Evolutionary conservation across 64 coral and sea anemone species (phyloP).

Genomic region (Dendronephthya gigantea): DNA sequence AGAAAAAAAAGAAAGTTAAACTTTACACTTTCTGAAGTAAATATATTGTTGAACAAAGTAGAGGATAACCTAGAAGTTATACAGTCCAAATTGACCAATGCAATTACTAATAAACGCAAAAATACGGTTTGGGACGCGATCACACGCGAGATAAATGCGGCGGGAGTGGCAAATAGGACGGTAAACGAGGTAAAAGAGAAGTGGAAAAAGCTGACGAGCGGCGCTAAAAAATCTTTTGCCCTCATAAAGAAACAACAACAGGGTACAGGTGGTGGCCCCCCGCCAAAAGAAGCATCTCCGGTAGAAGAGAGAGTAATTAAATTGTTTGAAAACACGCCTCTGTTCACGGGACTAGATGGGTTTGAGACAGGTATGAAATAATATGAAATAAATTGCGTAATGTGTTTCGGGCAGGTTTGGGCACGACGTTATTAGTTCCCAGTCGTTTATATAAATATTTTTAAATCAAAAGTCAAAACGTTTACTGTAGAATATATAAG

Average conservation of each 20-base stretch:
- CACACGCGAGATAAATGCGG: neutral
- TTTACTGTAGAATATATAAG: too few species aligned
- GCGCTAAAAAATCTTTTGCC: neutral
- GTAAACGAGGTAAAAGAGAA: slow-evolving; percentile 1
- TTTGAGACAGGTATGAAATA: too few species aligned
- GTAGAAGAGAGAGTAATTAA: neutral
- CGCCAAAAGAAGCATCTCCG: neutral
- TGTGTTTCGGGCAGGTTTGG: neutral
- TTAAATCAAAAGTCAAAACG: too few species aligned
- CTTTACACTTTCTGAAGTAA: neutral
- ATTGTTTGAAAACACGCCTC: slow-evolving; percentile 15
- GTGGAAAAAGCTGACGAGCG: slow-evolving; percentile 15
- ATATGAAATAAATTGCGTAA: neutral
- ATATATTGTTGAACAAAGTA: neutral
- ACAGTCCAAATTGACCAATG: slow-evolving; percentile 3
- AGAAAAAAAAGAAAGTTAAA: slow-evolving; percentile 23
- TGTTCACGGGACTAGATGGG: neutral
- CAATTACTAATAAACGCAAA: slow-evolving; percentile 14
- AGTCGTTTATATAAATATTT: too few species aligned
- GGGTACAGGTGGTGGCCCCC: neutral
- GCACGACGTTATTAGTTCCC: too few species aligned
- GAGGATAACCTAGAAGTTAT: slow-evolving; percentile 14
- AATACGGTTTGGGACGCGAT: slow-evolving; percentile 16
- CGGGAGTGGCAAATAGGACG: neutral
- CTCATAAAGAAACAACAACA: neutral